Percentiles rank a stretch among this genome's conserved stretches.
Conservation (phyloP, 2,797 vertebrate genomes). For the Onychomys leucogaster region DNA sequence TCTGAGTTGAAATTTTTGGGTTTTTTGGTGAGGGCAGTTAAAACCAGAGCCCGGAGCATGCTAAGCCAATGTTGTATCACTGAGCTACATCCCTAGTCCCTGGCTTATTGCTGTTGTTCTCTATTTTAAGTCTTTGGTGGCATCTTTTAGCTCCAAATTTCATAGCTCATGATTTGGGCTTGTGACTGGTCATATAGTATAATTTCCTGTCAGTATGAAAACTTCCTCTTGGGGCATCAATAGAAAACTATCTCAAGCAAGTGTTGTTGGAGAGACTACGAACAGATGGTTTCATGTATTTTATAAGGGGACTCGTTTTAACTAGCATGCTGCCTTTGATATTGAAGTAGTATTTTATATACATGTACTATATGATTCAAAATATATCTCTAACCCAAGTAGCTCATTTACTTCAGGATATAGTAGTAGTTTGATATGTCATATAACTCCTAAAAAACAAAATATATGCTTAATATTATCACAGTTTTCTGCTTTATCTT, state of each 20-base stretch:
- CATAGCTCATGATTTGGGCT: constrained; percentile 20
- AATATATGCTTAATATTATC: background rate
- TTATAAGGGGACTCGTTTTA: constrained; percentile 52
- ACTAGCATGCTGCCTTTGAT: background rate
- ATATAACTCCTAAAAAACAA: constrained; percentile 40
- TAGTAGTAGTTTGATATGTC: background rate
- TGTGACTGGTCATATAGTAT: constrained; percentile 24
- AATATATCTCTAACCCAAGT: constrained; percentile 2
- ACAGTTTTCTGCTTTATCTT: constrained; percentile 31
- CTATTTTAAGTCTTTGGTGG: constrained; percentile 25
- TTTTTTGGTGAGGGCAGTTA: background rate
- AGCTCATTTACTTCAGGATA: constrained; percentile 3
- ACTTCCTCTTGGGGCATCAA: background rate
- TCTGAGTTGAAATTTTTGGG: background rate
- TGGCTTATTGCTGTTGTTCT: constrained; percentile 22
- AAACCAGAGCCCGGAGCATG: background rate
- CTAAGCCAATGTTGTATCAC: background rate
- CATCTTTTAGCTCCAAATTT: constrained; percentile 43
- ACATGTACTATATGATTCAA: constrained; percentile 25
- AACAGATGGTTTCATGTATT: background rate
- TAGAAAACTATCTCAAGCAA: constrained; percentile 20
- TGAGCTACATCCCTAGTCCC: background rate
- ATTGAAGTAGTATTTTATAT: constrained; percentile 11
- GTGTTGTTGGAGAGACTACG: background rate
- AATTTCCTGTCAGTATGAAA: constrained; percentile 19